phyloP scores from a whole-genome alignment of 1,140 invertebrate species.

The Orussus abietinus region DNA sequence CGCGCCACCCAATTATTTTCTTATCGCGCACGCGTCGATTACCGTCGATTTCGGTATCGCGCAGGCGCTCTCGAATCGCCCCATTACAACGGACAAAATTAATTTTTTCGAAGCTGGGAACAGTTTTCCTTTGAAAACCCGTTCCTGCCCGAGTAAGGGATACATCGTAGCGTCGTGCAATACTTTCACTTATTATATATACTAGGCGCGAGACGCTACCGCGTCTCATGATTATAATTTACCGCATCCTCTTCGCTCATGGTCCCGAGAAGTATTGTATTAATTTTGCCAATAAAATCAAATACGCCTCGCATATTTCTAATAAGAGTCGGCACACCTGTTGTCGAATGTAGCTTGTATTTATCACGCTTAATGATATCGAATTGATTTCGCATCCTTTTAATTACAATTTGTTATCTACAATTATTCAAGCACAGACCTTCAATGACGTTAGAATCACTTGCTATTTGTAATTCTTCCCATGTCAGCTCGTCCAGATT shows the following conservation, averaged over 20 bases:
- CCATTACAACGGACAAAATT: too few relatives aligned
- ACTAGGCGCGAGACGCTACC: too few relatives aligned
- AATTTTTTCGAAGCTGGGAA: too few relatives aligned
- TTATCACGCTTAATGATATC: slow-evolving; percentile 3
- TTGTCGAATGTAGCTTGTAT: slow-evolving; percentile 5
- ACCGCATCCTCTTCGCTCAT: slow-evolving; percentile 8
- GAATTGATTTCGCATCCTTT: slow-evolving; percentile 3
- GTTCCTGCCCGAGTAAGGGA: too few relatives aligned
- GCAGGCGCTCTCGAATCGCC: too few relatives aligned
- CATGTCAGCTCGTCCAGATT: slow-evolving; percentile 10
- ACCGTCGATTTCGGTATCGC: too few relatives aligned
- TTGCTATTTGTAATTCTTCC: slow-evolving; percentile 5
- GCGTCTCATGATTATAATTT: slow-evolving; percentile 12
- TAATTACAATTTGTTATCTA: slow-evolving; percentile 2
- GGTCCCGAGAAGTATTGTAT: slow-evolving; percentile 12
- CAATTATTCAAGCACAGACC: slow-evolving; percentile 1
- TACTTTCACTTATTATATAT: too few relatives aligned
- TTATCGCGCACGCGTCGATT: too few relatives aligned
- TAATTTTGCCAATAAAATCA: slow-evolving; percentile 14
- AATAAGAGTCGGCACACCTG: too few relatives aligned
- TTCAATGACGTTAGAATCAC: neutral
- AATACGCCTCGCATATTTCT: slow-evolving; percentile 10
- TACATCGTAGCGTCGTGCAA: too few relatives aligned
- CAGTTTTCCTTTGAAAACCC: too few relatives aligned
- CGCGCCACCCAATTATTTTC: too few relatives aligned